phyloP scores from a whole-genome alignment of 2,113 vertebrate genomes.

The Lanius ludovicianus region DNA sequence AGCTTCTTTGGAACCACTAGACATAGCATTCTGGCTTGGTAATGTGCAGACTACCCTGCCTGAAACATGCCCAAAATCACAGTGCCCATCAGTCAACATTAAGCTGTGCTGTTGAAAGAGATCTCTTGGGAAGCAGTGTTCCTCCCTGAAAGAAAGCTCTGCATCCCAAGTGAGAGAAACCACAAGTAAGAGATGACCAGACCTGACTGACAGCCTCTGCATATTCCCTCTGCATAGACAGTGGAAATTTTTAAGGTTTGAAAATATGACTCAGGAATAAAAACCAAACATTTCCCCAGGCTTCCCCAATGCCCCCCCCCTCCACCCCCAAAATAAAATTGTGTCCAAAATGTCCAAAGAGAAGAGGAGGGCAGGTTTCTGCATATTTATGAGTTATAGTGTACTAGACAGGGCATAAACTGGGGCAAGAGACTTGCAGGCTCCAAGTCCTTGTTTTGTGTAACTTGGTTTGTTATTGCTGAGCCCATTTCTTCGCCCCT shows the following conservation, averaged over 20 bases:
- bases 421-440: background rate
- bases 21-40: background rate
- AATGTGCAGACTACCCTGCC: background rate
- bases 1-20: background rate
- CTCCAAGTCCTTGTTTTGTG: background rate
- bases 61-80: background rate
- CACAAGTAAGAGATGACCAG: background rate
- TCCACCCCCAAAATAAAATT: background rate
- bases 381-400: background rate
- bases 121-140: background rate
- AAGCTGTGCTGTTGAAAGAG: background rate
- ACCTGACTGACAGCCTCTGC: background rate
- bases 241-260: background rate
- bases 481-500: background rate
- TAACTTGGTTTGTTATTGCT: background rate
- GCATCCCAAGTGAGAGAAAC: background rate
- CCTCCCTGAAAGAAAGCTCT: background rate
- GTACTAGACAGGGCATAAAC: background rate
- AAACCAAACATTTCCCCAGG: background rate
- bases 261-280: background rate
- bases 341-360: background rate
- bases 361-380: background rate
- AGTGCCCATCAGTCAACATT: background rate
- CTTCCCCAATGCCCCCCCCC: accelerated
- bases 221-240: background rate